Evolutionary conservation across 2,797 vertebrate genomes (phyloP).

Genomic region (Gorsachius magnificus): DNA sequence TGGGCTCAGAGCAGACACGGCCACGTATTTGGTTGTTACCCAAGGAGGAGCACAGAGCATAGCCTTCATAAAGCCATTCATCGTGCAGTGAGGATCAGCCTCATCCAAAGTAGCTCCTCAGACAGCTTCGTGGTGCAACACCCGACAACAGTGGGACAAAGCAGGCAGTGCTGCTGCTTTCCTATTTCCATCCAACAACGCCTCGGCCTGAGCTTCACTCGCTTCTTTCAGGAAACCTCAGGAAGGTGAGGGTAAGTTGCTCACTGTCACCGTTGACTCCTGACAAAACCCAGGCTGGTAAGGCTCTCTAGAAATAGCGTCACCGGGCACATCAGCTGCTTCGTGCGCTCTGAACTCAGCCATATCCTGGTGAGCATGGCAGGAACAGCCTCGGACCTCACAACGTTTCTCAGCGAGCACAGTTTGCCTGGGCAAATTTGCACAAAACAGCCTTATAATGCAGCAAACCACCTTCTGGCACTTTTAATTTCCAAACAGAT

Average conservation of each 20-base stretch:
- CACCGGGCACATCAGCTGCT: rapidly evolving
- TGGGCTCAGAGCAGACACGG: neutral
- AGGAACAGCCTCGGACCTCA: rapidly evolving
- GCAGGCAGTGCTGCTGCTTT: neutral
- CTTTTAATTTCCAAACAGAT: rapidly evolving
- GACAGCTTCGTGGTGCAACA: neutral
- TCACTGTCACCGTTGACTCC: rapidly evolving
- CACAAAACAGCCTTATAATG: neutral
- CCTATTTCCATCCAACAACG: neutral
- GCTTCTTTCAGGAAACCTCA: neutral
- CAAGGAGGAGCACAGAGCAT: neutral
- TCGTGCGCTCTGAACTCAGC: neutral
- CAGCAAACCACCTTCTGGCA: neutral
- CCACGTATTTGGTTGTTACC: neutral
- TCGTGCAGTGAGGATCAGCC: neutral
- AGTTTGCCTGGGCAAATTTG: neutral
- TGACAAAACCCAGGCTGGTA: neutral
- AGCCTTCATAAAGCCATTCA: neutral
- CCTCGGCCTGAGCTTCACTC: rapidly evolving
- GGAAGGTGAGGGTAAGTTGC: rapidly evolving
- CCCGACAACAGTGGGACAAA: neutral
- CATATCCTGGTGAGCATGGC: rapidly evolving
- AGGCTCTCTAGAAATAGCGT: neutral
- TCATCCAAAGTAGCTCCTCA: neutral
- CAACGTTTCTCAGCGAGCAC: rapidly evolving